phyloP scores from a whole-genome alignment of 2,797 vertebrate species.

The Tympanoctomys barrerae region DNA sequence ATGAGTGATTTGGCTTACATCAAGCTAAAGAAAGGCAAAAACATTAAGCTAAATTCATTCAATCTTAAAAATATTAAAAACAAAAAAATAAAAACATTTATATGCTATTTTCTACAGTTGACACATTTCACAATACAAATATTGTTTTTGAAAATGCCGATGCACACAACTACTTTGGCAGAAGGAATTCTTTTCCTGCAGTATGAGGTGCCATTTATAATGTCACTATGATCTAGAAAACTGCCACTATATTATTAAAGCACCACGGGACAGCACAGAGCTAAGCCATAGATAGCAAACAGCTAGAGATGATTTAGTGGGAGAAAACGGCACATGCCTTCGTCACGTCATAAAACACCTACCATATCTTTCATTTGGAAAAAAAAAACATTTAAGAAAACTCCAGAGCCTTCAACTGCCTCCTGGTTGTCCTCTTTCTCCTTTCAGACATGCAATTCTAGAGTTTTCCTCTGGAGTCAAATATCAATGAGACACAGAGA shows the following conservation, averaged over 20 bases:
- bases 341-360: neutral
- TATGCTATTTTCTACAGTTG: neutral
- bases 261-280: neutral
- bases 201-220: neutral
- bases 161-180: neutral
- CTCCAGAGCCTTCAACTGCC: neutral
- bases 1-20: neutral
- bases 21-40: constrained; percentile 18
- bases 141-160: neutral
- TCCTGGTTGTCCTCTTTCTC: neutral
- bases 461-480: neutral
- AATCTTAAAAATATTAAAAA: constrained; percentile 46
- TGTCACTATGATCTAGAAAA: neutral
- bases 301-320: neutral
- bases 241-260: neutral
- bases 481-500: neutral
- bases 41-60: neutral
- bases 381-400: neutral
- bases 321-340: neutral
- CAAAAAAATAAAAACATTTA: neutral
- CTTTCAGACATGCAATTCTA: neutral
- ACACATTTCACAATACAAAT: neutral
- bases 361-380: neutral
- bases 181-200: neutral
- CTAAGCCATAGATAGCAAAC: neutral